Conservation (phyloP, 2,888 invertebrate species). For the Cyaniris semiargus region DNA sequence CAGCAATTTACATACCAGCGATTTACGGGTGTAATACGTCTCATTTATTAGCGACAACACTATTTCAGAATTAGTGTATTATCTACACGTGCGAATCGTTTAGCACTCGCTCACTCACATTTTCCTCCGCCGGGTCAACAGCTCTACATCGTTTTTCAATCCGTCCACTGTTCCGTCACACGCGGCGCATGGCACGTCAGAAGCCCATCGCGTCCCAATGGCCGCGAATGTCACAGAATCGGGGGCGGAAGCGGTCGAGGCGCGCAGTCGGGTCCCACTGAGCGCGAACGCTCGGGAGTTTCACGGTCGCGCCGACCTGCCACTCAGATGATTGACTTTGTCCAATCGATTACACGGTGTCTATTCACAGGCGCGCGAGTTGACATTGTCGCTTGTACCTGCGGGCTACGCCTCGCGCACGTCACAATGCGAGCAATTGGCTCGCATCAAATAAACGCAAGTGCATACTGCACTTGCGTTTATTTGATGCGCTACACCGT, state of each 20-base stretch:
- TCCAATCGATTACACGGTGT: conserved; percentile 69
- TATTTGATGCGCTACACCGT: not conserved
- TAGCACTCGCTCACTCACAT: conserved; percentile 60
- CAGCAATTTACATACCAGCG: not conserved
- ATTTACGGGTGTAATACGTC: not conserved
- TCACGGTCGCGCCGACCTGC: conserved; percentile 76
- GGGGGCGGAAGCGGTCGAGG: conserved; percentile 65
- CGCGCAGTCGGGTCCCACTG: conserved; percentile 57
- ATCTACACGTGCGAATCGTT: not conserved
- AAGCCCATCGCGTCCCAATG: conserved; percentile 47
- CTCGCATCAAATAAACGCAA: not conserved
- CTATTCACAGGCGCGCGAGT: conserved; percentile 60
- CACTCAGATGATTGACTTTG: conserved; percentile 72
- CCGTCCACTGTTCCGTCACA: conserved; percentile 53
- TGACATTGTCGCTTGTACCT: conserved; percentile 53
- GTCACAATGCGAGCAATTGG: conserved; percentile 47
- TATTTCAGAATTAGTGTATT: not conserved
- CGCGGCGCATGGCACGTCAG: conserved; percentile 48
- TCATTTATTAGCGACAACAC: not conserved
- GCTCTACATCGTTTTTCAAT: conserved; percentile 71
- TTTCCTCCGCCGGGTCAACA: conserved; percentile 69
- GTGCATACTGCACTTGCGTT: conserved; percentile 8
- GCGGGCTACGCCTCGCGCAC: conserved; percentile 57
- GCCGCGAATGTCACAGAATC: conserved; percentile 37
- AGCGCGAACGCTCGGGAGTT: conserved; percentile 52